A percentile compares a stretch with the other conserved stretches of the same genome.
Evolutionary conservation across 2,797 vertebrate species (phyloP).

Genomic region (Sebastes melanostomus): DNA sequence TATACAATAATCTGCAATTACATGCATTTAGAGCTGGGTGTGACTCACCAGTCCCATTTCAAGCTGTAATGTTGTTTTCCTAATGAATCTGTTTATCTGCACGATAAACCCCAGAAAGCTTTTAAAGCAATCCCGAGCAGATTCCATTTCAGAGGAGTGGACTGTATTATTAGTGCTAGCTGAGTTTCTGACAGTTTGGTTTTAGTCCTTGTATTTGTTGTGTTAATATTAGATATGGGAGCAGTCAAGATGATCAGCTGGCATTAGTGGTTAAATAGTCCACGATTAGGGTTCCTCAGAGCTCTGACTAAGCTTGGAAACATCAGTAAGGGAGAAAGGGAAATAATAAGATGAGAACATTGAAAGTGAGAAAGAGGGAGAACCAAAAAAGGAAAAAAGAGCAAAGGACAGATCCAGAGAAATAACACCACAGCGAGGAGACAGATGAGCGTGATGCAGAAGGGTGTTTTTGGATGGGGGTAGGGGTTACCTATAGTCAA

Average conservation of each 20-base stretch:
- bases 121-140: conserved; percentile 54
- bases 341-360: conserved; percentile 36
- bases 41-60: conserved; percentile 45
- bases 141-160: conserved; percentile 50
- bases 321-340: conserved; percentile 19
- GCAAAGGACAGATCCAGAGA: conserved; percentile 43
- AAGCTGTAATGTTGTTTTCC: conserved; percentile 21
- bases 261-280: conserved; percentile 18
- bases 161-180: conserved; percentile 46
- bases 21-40: conserved; percentile 48
- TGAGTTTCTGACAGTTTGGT: conserved; percentile 29
- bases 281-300: conserved; percentile 20
- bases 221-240: conserved; percentile 25
- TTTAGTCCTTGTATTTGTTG: conserved; percentile 1
- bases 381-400: conserved; percentile 44
- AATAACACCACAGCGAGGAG: conserved; percentile 51
- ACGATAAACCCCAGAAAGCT: conserved; percentile 55
- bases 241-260: conserved; percentile 31
- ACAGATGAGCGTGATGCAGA: conserved; percentile 61
- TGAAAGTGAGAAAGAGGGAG: conserved; percentile 17
- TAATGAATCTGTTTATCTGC: conserved; percentile 57
- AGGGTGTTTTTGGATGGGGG: conserved; percentile 24
- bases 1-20: conserved; percentile 55
- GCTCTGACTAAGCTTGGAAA: conserved; percentile 44
- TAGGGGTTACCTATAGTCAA: conserved; percentile 79